Evolutionary conservation across 2,797 vertebrate genomes (phyloP).

Genomic region (Denticeps clupeoides): DNA sequence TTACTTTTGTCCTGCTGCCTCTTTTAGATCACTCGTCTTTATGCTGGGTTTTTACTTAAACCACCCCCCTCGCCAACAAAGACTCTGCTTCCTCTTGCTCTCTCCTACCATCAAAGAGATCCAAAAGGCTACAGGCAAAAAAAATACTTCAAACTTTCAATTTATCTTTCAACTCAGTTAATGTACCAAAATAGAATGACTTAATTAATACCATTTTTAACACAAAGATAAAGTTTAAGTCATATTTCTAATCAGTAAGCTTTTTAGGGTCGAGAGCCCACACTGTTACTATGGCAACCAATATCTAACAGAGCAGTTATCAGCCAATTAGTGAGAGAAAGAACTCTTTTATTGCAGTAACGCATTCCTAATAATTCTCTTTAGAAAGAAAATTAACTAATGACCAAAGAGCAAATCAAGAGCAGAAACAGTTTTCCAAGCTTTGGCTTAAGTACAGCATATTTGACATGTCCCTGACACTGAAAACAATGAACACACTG

Average conservation of each 20-base stretch:
- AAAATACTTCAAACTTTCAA: constrained; percentile 17
- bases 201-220: constrained; percentile 41
- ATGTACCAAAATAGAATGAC: constrained; percentile 36
- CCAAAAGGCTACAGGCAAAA: constrained; percentile 12
- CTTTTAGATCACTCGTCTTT: not conserved
- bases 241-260: constrained; percentile 36
- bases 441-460: constrained; percentile 8
- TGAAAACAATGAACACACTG: not conserved
- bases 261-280: constrained; percentile 34
- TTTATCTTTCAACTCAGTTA: constrained; percentile 29
- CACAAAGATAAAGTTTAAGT: constrained; percentile 38
- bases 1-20: no score
- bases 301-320: constrained; percentile 33
- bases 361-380: constrained; percentile 30
- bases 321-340: constrained; percentile 36
- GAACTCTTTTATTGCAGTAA: constrained; percentile 25
- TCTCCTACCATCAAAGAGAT: constrained; percentile 21
- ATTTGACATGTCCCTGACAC: no score
- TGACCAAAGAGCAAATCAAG: constrained; percentile 19
- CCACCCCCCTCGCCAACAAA: constrained; percentile 8
- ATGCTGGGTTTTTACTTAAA: constrained; percentile 5
- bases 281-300: constrained; percentile 37
- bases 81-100: not conserved
- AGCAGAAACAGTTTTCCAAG: constrained; percentile 6
- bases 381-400: constrained; percentile 21